These are phyloP conservation scores for Microtus ochrogaster DNA, from an alignment of 2,113 vertebrate species.

Conservation along the genomic window DNA sequence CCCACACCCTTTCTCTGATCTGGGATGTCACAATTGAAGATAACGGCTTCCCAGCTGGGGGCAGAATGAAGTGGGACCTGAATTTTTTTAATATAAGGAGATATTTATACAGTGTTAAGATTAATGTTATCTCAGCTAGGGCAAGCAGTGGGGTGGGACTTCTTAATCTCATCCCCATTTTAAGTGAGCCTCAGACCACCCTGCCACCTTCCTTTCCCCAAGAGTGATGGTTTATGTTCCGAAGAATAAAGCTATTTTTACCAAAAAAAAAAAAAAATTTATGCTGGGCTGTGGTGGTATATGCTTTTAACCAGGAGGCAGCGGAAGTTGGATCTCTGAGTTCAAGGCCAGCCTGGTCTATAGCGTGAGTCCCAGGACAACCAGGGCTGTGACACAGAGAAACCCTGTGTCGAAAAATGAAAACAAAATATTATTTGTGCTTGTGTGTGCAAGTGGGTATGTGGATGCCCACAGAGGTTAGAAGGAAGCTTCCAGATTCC, in stretches of 20 bases:
- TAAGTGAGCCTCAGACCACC: neutral
- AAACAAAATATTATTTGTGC: neutral
- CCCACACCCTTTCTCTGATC: neutral
- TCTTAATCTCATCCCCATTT: neutral
- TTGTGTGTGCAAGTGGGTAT: neutral
- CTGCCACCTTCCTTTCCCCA: neutral
- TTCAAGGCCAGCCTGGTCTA: too few relatives aligned
- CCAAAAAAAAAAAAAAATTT: too few relatives aligned
- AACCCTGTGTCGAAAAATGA: too few relatives aligned
- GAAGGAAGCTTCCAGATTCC: neutral
- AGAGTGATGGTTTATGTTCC: conserved; percentile 73
- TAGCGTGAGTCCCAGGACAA: too few relatives aligned
- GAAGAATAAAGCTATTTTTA: conserved; percentile 82
- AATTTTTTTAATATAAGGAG: conserved; percentile 76
- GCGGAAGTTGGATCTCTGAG: too few relatives aligned
- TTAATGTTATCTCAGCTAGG: conserved; percentile 59
- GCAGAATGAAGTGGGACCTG: conserved; percentile 64
- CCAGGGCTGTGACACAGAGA: too few relatives aligned
- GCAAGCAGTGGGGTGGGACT: neutral
- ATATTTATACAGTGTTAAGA: conserved; percentile 81
- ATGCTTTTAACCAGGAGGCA: too few relatives aligned
- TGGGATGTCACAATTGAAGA: conserved; percentile 25
- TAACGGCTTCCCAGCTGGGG: conserved; percentile 50
- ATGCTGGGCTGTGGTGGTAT: too few relatives aligned
- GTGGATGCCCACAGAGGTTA: neutral